These are phyloP conservation scores for Strongylocentrotus purpuratus DNA, from an alignment of 35 echinoderm and acorn worm genomes.

Conservation along the genomic window DNA sequence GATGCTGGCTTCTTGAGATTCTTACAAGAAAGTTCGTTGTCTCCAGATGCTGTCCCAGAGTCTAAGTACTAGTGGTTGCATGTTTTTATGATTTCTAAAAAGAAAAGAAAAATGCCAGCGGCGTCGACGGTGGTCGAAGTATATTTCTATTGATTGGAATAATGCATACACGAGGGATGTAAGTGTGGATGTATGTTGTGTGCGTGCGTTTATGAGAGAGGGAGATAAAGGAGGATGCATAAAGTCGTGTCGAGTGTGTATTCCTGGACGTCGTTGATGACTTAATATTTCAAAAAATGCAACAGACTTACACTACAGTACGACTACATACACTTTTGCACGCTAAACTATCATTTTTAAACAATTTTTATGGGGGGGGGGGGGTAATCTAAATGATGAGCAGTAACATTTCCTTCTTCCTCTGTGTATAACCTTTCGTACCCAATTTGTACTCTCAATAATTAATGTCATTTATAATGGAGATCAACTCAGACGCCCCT, in stretches of 20 bases:
- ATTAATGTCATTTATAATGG: background rate
- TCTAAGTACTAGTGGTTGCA: background rate
- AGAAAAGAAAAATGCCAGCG: background rate
- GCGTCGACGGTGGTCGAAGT: background rate
- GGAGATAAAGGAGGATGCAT: background rate
- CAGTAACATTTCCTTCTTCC: background rate
- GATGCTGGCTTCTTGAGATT: background rate
- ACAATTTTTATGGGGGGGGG: too few species aligned
- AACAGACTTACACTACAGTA: too few species aligned
- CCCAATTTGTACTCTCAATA: background rate
- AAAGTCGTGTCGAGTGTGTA: too few species aligned
- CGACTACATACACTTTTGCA: too few species aligned
- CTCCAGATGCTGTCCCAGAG: background rate
- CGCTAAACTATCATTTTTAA: too few species aligned
- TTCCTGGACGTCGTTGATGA: too few species aligned
- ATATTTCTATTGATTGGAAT: background rate
- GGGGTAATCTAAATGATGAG: too few species aligned
- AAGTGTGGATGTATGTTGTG: too few species aligned
- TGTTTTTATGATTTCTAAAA: background rate
- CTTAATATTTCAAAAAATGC: too few species aligned
- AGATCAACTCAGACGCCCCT: background rate
- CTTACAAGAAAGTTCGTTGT: background rate
- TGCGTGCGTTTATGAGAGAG: background rate
- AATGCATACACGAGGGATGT: background rate
- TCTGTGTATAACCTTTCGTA: background rate